phyloP scores from a whole-genome alignment of 2,888 invertebrate genomes.

The Corythucha ciliata region DNA sequence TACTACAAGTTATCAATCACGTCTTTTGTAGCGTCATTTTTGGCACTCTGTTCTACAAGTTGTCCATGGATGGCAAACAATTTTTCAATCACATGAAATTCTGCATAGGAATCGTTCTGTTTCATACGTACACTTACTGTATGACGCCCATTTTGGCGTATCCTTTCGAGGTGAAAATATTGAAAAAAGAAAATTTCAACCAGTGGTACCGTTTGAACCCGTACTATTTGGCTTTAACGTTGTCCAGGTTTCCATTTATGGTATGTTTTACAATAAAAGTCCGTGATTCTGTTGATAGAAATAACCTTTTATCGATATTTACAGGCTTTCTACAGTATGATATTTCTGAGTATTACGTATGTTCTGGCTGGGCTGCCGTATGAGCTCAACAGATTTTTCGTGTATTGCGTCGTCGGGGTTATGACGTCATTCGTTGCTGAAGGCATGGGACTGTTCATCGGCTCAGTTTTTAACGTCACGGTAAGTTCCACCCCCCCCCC shows the following conservation, averaged over 20 bases:
- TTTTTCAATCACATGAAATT: conserved; percentile 62
- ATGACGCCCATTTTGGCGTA: conserved; percentile 59
- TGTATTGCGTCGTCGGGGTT: conserved; percentile 55
- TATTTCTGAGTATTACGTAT: conserved; percentile 53
- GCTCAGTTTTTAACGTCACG: conserved; percentile 56
- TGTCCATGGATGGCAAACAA: conserved; percentile 54
- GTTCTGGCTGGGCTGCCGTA: conserved; percentile 62
- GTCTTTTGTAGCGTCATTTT: conserved; percentile 50
- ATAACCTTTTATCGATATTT: conserved; percentile 18
- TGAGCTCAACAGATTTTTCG: conserved; percentile 52
- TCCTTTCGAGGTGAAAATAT: conserved; percentile 57
- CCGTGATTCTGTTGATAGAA: not conserved
- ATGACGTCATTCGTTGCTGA: conserved; percentile 65
- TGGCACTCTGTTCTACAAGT: conserved; percentile 52
- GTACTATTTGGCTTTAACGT: conserved; percentile 54
- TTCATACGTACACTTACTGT: conserved; percentile 58
- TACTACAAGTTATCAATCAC: conserved; percentile 55
- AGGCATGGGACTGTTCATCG: conserved; percentile 68
- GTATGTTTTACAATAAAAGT: conserved; percentile 35
- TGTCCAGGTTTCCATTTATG: conserved; percentile 53
- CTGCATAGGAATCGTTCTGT: conserved; percentile 55
- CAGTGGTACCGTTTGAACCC: conserved; percentile 57
- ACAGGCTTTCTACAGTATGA: conserved; percentile 50
- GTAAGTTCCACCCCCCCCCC: too few relatives aligned
- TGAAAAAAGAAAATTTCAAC: conserved; percentile 61